Evolutionary conservation across 2,888 invertebrate genomes (phyloP), one percentile per base, ranked within the genome.

Genomic region (Heliconius hortense): DNA sequence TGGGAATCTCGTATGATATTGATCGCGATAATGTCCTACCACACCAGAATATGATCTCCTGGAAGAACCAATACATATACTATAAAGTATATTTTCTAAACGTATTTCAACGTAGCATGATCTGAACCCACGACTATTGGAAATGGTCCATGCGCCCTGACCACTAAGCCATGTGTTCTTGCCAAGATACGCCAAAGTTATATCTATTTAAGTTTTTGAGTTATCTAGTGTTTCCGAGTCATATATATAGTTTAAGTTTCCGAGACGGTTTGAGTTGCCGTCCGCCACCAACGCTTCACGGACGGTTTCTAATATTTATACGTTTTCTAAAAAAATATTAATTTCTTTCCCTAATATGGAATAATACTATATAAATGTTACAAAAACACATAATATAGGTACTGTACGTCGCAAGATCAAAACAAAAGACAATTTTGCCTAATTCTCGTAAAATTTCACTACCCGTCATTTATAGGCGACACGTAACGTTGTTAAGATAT

Each of bases 1-100:
- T 75, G 35, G 28, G 80, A 79, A 81, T 81, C 64, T 77, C 73
- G 72, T 60, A 76, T 76, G 72, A 81, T 81, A 80, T 81, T 76
- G 81, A 80, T 79, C 78, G 75, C 56, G 77, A 79, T 77, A 79
- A 79, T 79, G 78, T 79, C 77, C 68, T 56, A 66, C 66, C 71
- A 72, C 72, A 74, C 74, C 78, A 74, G 77, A 74, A 74, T 77
- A 77, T 76, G 75, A 78, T 75, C 72, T 69, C 4, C 53, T 68
- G 28, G 21, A 68, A 53, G 11, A 53, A 68, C 48, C 39, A 71
- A 21, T 59, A 70, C 43, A 43, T 15, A 48, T 21, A 48, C 18
- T 48, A 21, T 21, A 48, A 48, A 48, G 7, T 48, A 31, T 31
- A 8, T 56, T n/a, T 56, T 56, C n/a, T 56, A 18, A 48, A 39